Evolutionary conservation across 2,797 vertebrate genomes (phyloP).

Genomic region (Poecile montanus): DNA sequence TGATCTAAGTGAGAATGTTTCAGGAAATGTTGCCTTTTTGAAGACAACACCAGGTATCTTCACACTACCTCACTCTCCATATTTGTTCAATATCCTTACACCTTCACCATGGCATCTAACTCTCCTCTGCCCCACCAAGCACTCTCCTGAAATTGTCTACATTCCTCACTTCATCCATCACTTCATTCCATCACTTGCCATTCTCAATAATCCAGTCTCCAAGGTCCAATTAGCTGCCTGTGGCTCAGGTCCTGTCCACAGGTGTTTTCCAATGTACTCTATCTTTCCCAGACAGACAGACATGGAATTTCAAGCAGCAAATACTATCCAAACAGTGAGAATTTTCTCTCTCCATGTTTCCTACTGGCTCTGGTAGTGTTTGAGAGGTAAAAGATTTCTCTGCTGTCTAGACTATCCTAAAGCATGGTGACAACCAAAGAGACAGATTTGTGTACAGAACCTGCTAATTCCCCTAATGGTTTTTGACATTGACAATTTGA

Average conservation of each 20-base stretch:
- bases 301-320: not conserved
- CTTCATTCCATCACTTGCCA: not conserved
- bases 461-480: not conserved
- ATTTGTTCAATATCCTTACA: not conserved
- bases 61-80: rapidly evolving
- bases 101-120: not conserved
- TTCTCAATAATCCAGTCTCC: not conserved
- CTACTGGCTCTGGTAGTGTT: not conserved
- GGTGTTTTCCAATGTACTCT: not conserved
- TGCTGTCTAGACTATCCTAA: not conserved
- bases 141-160: not conserved
- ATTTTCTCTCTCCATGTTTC: not conserved
- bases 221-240: not conserved
- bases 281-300: not conserved
- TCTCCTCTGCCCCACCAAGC: not conserved
- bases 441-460: not conserved
- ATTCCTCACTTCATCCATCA: not conserved
- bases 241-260: not conserved
- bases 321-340: not conserved
- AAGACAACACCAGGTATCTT: not conserved
- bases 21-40: not conserved
- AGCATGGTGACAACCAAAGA: not conserved
- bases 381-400: not conserved
- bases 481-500: not conserved
- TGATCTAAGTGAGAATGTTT: not conserved